Evolutionary conservation across 2,797 vertebrate genomes (phyloP), one percentile per base, ranked within the genome.

Genomic region (Hyperoplus lanceolatus): DNA sequence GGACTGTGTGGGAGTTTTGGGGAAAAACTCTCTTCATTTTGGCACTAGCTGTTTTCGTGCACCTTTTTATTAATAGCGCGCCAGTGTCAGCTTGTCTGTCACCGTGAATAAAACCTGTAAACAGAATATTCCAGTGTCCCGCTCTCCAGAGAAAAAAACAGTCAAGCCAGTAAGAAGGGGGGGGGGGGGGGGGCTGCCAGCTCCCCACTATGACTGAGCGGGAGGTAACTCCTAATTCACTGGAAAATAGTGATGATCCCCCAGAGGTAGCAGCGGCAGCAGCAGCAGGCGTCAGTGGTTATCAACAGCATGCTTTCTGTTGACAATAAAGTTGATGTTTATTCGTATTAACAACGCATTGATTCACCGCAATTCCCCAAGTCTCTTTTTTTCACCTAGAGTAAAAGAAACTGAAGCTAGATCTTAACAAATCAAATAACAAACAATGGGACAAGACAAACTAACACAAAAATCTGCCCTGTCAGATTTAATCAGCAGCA

Each of bases 91-190:
- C 64, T 65, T 5, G 54, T 64, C 78, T 86, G 85, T 88, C 84
- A 86, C 72, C 72, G 58, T 42, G 74, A 88, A 90, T 87, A 87
- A 29, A 88, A 90, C 85, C 74, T 79, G 84, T 85, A 86, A 89
- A 88, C 79, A 87, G 77, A 87, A 86, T 82, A 87, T 81, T 87
- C 80, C 85, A 81, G 82, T 80, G 77, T 77, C 82, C 80, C 73
- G 79, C 72, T 70, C 74, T 45, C 29, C 49, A 8, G 39, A 64
- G 63, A 51, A 42, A 29, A 29, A 29, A 68, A 65, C 55, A 66
- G 49, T 16, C 39, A 63, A 29, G 72, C 79, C 89, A 77, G 55
- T 49, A 51, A 54, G 58, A 70, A 13, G 39, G 8, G 2, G 29
- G 29, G 29, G 21, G 21, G 21, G 21, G 29, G 29, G 29, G 29